Evolutionary conservation across 2,113 vertebrate species (phyloP), one percentile per base, ranked within the genome.

Genomic region (Ammospiza nelsoni): DNA sequence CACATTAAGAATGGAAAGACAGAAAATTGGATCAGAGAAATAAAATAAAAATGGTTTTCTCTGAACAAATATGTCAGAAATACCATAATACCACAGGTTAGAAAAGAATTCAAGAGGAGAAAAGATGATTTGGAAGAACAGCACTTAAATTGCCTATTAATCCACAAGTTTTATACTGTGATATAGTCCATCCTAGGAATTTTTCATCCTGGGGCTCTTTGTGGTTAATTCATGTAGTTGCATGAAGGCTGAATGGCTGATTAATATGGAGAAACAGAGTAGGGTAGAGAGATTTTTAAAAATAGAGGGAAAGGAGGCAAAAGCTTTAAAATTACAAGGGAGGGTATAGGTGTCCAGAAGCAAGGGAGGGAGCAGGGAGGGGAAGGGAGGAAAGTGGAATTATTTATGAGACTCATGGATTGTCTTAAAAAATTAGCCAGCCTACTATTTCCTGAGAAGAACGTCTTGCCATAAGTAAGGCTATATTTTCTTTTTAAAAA

Each of bases 321-420:
- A 81, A 66, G 14, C 5, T 59, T 3, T 13, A 43, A 79, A 86
- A 52, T 8, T 9, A 18, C 8, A 51, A 39, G 12, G 15, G n/a
- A 92, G 66, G 7, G 3, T 44, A 52, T 6, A 57, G 22, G 35
- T 28, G 20, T 52, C 20, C 22, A 58, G n/a, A 66, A 57, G 15
- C 18, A 20, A 44, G 18, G 27, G 1, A 4, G 12, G 28, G 8
- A 15, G 11, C 1, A 4, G 2, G 3, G 3, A 4, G 3, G 6
- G 20, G 15, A 43, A 54, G 5, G 11, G 6, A 33, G 5, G 18
- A 14, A 39, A 41, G 16, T n/a, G 28, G 11, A 69, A 55, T 18
- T 44, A 52, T 65, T 20, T 4, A 24, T 57, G 17, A 52, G 11
- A 33, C 29, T 44, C 68, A 21, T 66, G 35, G 12, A 65, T 52